Base-by-base conservation (phyloP, 2,113 vertebrate species). In the Ariopsis seemanni region DNA sequence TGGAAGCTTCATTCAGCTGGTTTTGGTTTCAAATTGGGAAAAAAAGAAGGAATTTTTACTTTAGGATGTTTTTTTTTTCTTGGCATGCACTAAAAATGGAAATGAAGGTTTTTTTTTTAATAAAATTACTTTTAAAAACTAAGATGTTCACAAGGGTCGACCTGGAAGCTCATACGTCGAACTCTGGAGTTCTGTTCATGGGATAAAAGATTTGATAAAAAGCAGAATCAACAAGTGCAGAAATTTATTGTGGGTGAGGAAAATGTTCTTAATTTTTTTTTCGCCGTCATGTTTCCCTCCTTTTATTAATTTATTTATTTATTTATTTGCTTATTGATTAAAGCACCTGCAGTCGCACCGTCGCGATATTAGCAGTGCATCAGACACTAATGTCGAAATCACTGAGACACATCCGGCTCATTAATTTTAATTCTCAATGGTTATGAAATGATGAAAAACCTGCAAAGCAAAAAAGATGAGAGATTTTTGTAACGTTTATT, bases 1-100 rank as follows among this genome's bases (percentile, higher is more conserved):
- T 0, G n/a, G 4, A 14, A 30, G n/a, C 72, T 1, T 1, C 20
- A 1, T 12, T 74, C 71, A 48, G 0, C 0, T 5, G 25, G 2
- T 22, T 50, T 50, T 10, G 48, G 48, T 18, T 78, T 75, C 12
- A 14, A 6, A 75, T 11, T 53, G 11, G 11, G 2, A n/a, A 78
- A 53, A 6, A 77, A n/a, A 53, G 1, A 53, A 7, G 11, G 11
- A 53, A 22, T 7, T 22, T 48, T 78, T 30, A 0, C n/a, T 27
- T 22, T 20, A 4, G 7, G 0, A 9, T 2, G 15, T 22, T 42
- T 42, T 11, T 53, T 53, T 52, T 50, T 75, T 20, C 17, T 48
- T 22, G 18, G 7, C n/a, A 48, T 12, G 7, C 71, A 22, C 8
- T 48, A 52, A 8, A 30, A 48, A 48, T 9, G 4, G 48, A 25